These are phyloP conservation scores for Pipistrellus kuhlii DNA, from an alignment of 2,797 vertebrate species.

Conservation along the genomic window DNA sequence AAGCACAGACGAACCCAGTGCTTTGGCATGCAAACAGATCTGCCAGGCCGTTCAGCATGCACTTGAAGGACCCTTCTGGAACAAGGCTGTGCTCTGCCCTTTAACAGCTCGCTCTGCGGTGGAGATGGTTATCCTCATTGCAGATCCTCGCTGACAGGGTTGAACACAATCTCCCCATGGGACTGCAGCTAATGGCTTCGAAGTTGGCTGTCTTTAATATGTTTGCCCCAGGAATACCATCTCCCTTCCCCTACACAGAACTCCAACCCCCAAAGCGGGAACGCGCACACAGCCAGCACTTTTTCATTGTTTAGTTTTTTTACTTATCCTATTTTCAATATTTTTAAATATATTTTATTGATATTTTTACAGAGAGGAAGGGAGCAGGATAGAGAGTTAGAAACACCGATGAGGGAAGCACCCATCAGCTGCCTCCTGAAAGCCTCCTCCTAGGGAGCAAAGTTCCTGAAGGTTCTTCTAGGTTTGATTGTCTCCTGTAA, in stretches of 20 bases:
- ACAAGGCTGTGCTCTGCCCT: slow-evolving; percentile 89
- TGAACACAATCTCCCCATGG: slow-evolving; percentile 93
- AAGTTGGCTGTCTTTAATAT: slow-evolving; percentile 86
- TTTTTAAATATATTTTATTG: neutral
- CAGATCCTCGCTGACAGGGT: slow-evolving; percentile 93
- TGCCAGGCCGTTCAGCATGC: slow-evolving; percentile 68
- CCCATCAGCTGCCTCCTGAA: no score
- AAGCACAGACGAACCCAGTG: slow-evolving; percentile 64
- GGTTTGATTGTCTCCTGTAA: neutral
- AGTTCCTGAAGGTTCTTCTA: neutral
- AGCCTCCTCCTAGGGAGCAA: neutral
- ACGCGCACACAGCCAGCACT: neutral
- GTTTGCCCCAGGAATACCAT: slow-evolving; percentile 80
- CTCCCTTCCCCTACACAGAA: neutral
- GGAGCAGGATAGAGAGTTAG: no score
- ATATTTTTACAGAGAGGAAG: no score
- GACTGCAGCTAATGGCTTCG: slow-evolving; percentile 86
- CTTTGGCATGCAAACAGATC: slow-evolving; percentile 69
- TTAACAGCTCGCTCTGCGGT: slow-evolving; percentile 89
- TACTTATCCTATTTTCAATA: neutral
- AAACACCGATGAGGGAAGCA: no score
- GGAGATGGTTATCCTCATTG: slow-evolving; percentile 95
- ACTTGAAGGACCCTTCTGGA: slow-evolving; percentile 78
- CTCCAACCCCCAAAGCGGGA: neutral
- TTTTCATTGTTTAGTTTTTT: neutral